Base-by-base conservation (phyloP, 2,113 vertebrate species). In the Brachypodius melanocephalos region DNA sequence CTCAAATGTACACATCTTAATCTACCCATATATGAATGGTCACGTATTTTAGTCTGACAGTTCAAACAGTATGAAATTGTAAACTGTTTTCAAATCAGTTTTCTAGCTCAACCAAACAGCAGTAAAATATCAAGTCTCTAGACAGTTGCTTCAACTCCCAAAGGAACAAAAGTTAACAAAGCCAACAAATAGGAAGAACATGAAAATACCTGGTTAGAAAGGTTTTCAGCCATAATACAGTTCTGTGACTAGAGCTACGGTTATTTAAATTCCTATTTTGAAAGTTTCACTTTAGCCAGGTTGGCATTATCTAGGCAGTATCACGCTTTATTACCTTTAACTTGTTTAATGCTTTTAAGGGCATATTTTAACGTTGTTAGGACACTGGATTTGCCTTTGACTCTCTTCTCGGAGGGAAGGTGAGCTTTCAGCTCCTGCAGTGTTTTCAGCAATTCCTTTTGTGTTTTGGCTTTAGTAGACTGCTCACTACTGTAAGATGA, bases 291-390 rank as follows among this genome's bases (percentile, higher is more conserved):
- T 93, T 71, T 34, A 88, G 46, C n/a, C 45, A 91, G 12, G 5
- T 16, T 25, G 17, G 21, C 32, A 81, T 45, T 46, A 75, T 32
- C 52, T 73, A 71, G 32, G 36, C 19, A 92, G 29, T 14, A 67
- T 17, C 36, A 67, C 14, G 46, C 15, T 91, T 36, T 0, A n/a
- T 96, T 98, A 99, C 99, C 99, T 99, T 98, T 98, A 86, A 99
- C 99, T 94, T 99, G 99, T 93, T 99, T 99, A 95, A 99, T 98
- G 46, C 99, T 99, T 83, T 98, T 98, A 84, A 99, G 98, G 12
- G 99, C 99, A 0, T 99, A 99, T 94, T 99, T 99, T 71, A 99
- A 77, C 0, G 99, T 98, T 0, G 98, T 98, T 84, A 99, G 85
- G 1, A 99, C 99, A 86, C 98, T 98, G 43, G 98, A 98, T 94